Percentiles rank a stretch among this genome's conserved stretches.
Evolutionary conservation across 2,888 invertebrate genomes (phyloP).

Genomic region (Hemaris fuciformis): DNA sequence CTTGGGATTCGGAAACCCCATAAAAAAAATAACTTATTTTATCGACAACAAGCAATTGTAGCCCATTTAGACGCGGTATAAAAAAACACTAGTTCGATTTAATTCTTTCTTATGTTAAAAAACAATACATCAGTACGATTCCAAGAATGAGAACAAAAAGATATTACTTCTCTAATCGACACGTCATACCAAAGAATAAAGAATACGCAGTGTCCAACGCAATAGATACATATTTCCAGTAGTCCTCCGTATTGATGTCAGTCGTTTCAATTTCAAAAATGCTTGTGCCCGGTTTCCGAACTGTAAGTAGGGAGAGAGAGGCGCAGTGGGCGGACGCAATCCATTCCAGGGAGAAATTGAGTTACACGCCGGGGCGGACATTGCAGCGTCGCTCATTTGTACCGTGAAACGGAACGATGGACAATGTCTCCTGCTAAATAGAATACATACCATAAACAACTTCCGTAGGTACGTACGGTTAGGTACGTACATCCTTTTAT

Average conservation of each 20-base stretch:
- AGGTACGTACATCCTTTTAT: too few species aligned
- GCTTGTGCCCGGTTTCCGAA: not conserved
- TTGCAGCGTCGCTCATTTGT: constrained; percentile 13
- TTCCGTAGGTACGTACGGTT: not conserved
- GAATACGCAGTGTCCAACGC: too few species aligned
- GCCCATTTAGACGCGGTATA: too few species aligned
- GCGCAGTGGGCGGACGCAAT: constrained; percentile 19
- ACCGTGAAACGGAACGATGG: constrained; percentile 1
- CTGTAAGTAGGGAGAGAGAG: constrained; percentile 8
- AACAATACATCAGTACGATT: too few species aligned
- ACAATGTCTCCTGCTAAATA: not conserved
- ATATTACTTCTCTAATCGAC: too few species aligned
- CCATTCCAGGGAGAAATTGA: constrained; percentile 29
- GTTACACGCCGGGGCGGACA: constrained; percentile 32
- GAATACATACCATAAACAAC: not conserved
- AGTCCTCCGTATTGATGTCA: not conserved
- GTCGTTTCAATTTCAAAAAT: not conserved
- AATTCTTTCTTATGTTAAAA: too few species aligned
- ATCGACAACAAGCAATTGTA: too few species aligned
- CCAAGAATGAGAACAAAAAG: too few species aligned
- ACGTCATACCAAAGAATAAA: too few species aligned
- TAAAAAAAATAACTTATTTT: too few species aligned
- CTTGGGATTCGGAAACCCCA: too few species aligned
- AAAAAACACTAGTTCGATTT: too few species aligned
- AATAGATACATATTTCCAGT: not conserved